phyloP scores from a whole-genome alignment of 1,140 invertebrate genomes.

The Aphelenchoides fujianensis region DNA sequence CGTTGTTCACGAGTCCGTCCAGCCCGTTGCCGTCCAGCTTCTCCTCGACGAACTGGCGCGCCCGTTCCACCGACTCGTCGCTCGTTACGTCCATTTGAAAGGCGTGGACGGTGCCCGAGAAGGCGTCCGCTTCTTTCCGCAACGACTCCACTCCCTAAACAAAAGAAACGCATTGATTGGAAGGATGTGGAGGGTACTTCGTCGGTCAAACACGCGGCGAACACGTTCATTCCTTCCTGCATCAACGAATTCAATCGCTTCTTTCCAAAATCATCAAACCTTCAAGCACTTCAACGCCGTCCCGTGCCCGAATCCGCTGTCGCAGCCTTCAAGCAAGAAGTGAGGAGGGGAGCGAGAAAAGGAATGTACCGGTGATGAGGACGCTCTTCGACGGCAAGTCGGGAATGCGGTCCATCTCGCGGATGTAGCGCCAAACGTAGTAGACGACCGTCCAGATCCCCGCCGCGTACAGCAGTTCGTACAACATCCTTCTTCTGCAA shows the following conservation, averaged over 20 bases:
- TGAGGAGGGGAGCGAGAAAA: too few species aligned
- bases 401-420: neutral
- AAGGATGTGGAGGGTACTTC: neutral
- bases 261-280: too few species aligned
- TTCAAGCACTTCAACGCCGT: slow-evolving; percentile 11
- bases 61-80: slow-evolving; percentile 5
- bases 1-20: slow-evolving; percentile 10
- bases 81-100: neutral
- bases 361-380: too few species aligned
- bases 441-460: neutral
- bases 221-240: slow-evolving; percentile 27
- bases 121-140: neutral
- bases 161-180: neutral
- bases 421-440: neutral
- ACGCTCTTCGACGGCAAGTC: neutral
- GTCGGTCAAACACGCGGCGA: slow-evolving; percentile 14
- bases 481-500: too few species aligned
- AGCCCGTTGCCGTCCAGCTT: neutral
- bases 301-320: slow-evolving; percentile 23
- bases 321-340: slow-evolving; percentile 25
- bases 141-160: neutral
- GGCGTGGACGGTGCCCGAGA: neutral
- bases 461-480: too few species aligned
- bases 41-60: neutral
- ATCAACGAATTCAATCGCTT: too few species aligned